These are phyloP conservation scores for Mus caroli DNA, from an alignment of 2,797 vertebrate genomes.

Conservation along the genomic window DNA sequence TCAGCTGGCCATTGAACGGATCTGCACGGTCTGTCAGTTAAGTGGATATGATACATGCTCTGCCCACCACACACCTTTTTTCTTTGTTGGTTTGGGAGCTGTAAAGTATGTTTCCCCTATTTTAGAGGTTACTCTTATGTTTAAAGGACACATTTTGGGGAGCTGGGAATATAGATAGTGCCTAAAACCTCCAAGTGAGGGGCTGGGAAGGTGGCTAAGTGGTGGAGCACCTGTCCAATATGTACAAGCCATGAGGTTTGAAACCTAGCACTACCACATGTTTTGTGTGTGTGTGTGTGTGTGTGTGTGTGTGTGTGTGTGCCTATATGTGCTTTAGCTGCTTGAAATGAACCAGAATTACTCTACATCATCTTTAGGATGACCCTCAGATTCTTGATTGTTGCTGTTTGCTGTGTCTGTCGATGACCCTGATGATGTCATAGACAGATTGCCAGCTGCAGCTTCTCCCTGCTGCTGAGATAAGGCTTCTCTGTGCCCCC, in stretches of 20 bases:
- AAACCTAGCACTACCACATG: background rate
- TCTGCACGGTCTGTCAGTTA: background rate
- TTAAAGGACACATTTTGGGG: background rate
- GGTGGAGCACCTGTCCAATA: background rate
- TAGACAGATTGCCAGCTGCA: background rate
- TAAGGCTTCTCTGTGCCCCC: background rate
- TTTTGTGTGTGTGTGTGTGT: background rate
- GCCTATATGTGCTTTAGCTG: background rate
- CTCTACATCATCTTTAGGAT: background rate
- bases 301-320: background rate
- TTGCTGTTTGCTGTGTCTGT: background rate
- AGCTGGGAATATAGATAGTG: background rate
- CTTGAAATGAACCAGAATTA: background rate
- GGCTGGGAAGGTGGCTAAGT: background rate
- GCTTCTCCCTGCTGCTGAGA: background rate
- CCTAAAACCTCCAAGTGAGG: background rate
- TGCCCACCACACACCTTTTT: background rate
- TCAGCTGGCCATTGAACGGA: background rate
- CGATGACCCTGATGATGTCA: background rate
- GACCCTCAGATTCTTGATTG: background rate
- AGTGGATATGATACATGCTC: background rate
- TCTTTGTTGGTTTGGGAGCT: background rate
- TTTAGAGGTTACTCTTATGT: background rate
- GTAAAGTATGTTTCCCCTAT: slow-evolving; percentile 23
- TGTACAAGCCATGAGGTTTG: background rate